Conservation (phyloP, 2,888 invertebrate genomes). For the Tachystola acroxantha region DNA sequence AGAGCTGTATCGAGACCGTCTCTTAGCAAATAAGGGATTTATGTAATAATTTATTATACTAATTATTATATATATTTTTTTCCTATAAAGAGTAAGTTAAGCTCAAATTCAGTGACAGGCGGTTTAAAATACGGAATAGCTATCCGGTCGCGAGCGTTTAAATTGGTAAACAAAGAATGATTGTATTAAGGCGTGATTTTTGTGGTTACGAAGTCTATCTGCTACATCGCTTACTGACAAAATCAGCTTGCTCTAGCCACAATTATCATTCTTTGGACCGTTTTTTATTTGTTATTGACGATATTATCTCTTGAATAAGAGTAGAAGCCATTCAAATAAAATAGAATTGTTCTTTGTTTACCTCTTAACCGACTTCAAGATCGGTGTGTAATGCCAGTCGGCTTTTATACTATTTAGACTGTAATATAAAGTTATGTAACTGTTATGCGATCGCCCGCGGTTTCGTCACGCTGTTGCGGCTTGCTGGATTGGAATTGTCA, state of each 20-base stretch:
- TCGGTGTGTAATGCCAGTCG: constrained; percentile 58
- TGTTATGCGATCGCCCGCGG: constrained; percentile 51
- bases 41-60: constrained; percentile 75
- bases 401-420: constrained; percentile 70
- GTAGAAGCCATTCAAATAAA: too few species aligned
- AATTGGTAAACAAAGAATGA: too few species aligned
- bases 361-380: too few species aligned
- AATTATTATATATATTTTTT: constrained; percentile 70
- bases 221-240: too few species aligned
- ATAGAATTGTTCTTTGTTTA: too few species aligned
- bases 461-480: constrained; percentile 54
- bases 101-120: constrained; percentile 59
- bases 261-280: too few species aligned
- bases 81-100: constrained; percentile 73
- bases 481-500: constrained; percentile 39
- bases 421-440: constrained; percentile 56
- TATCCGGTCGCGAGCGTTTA: too few species aligned
- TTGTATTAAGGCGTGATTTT: too few species aligned
- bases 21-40: constrained; percentile 56
- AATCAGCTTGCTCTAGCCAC: too few species aligned
- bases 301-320: too few species aligned
- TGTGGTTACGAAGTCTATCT: too few species aligned
- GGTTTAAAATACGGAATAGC: constrained; percentile 40
- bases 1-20: constrained; percentile 28
- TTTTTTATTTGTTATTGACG: too few species aligned